Evolutionary conservation across 2,113 vertebrate species (phyloP), one percentile per base, ranked within the genome.

Genomic region (Peromyscus polionotus): DNA sequence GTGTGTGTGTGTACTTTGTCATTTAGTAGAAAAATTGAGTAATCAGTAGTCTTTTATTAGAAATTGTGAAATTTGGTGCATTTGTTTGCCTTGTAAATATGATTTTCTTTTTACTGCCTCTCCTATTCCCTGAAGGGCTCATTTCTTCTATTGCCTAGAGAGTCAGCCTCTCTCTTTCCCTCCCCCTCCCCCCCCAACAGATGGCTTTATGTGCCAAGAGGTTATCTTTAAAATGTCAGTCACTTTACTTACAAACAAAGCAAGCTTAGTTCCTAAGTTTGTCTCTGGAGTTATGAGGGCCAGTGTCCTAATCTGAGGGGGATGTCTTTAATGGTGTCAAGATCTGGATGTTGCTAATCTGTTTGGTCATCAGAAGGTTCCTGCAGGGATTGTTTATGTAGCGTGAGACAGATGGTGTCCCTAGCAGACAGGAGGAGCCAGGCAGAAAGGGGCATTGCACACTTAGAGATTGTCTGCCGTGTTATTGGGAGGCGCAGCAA

Each of bases 311-410:
- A 86, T 63, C 97, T 9, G 26, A 36, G 88, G 67, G 87, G 93
- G 91, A 70, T 75, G 57, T 89, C 75, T n/a, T 92, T 93, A 91
- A 76, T 84, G 96, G 97, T 98, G 98, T 98, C 97, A 92, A 98
- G 98, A 98, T 98, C 98, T 96, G 97, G 90, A 97, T 63, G 39
- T 96, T 17, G 95, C 94, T 97, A 19, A 97, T 97, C 92, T 95
- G 89, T 68, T 70, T 96, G 14, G 94, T 11, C 97, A 83, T 97
- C 95, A 76, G 96, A 96, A 97, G 93, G 93, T 95, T 93, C 95
- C 94, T 7, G 33, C 65, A 83, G 88, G 36, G 95, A 77, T 90
- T 98, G 91, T 98, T 98, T 98, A 80, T 97, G 88, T 70, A 95
- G 93, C 92, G 93, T 96, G 36, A 73, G 90, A 85, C 59, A 51